Conservation (phyloP, 1,140 invertebrate genomes). For the Lethocerus indicus region DNA sequence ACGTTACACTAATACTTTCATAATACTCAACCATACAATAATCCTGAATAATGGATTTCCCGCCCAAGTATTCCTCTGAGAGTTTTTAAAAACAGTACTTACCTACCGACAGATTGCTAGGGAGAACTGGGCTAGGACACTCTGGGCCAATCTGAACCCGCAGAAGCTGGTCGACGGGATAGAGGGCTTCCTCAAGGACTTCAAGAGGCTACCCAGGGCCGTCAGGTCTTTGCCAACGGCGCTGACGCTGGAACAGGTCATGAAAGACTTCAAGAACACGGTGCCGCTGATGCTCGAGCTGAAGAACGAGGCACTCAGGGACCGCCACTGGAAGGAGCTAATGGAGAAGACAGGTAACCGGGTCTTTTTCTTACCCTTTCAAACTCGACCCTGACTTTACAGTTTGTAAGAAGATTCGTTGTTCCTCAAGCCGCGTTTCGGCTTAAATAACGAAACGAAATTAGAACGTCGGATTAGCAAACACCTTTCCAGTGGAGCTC, state of each 20-base stretch:
- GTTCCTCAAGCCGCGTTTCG: no score
- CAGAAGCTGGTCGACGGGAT: slow-evolving; percentile 70
- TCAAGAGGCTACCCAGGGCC: slow-evolving; percentile 39
- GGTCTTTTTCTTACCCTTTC: no score
- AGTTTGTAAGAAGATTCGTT: no score
- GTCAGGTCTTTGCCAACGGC: slow-evolving; percentile 39
- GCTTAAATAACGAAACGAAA: no score
- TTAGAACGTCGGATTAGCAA: no score
- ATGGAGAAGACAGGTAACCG: slow-evolving; percentile 69
- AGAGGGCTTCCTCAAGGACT: slow-evolving; percentile 64
- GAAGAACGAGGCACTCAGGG: slow-evolving; percentile 76
- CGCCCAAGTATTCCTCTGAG: not conserved
- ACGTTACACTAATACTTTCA: no score
- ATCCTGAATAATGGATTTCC: no score
- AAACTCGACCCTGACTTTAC: no score
- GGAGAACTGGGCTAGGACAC: slow-evolving; percentile 63
- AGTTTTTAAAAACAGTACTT: not conserved
- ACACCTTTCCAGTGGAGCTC: no score
- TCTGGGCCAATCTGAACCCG: slow-evolving; percentile 76
- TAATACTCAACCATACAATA: no score
- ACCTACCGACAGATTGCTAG: slow-evolving; percentile 30
- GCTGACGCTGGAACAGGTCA: slow-evolving; percentile 49
- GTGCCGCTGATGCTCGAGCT: slow-evolving; percentile 78
- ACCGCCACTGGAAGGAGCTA: slow-evolving; percentile 73
- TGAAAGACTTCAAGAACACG: slow-evolving; percentile 76